Base-by-base conservation (phyloP, 2,113 vertebrate species). In the Galemys pyrenaicus region DNA sequence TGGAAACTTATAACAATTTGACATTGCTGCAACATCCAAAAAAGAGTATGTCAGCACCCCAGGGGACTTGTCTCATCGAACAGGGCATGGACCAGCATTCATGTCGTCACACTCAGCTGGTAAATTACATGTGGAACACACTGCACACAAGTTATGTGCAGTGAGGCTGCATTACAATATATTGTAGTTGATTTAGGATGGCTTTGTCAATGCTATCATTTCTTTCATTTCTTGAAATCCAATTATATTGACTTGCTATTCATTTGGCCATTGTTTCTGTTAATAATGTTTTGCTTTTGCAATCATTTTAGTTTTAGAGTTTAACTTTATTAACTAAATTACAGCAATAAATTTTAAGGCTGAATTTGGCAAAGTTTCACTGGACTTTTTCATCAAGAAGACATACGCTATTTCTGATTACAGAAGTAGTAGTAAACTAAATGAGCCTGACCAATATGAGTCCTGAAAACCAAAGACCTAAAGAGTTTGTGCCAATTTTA, bases 321-420 rank as follows among this genome's bases (percentile, higher is more conserved):
- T 75, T 80, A 67, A 65, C n/a, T 41, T 94, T 37, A 70, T 73
- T 71, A 87, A 74, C 39, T 54, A 79, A 87, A 74, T 56, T 67
- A 90, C 79, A 35, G 17, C 85, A 94, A 19, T 30, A 78, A 54
- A 70, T 41, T 74, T 91, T 44, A 71, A 51, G 22, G 4, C 58
- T 73, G 39, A 82, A 82, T 67, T 82, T 60, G 35, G 22, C 54
- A 73, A 79, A 92, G 37, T 13, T 94, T 92, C 22, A 17, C 19
- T 46, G 79, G 39, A 39, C n/a, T 12, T 78, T 85, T 94, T 60
- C 35, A 56, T 73, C 68, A 86, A 58, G 60, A 67, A 75, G 11
- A 74, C 7, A 46, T 9, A 46, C 37, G 84, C 58, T 32, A 75
- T 54, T 89, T 89, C 12, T 73, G 9, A 46, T 58, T 51, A 5